Conservation (phyloP, 2,888 invertebrate genomes). For the Polia nebulosa region DNA sequence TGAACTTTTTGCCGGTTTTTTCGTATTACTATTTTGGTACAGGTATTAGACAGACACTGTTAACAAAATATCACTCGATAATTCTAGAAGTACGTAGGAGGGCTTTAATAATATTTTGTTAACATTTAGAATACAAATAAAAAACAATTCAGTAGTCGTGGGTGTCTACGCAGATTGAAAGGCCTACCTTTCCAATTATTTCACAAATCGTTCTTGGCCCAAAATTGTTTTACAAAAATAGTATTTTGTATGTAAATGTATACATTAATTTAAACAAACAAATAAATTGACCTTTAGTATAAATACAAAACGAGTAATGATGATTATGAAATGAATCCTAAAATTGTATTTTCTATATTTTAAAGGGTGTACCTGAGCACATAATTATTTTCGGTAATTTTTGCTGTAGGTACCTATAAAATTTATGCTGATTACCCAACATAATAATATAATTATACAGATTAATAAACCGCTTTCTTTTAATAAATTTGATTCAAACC, state of each 20-base stretch:
- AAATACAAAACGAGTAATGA: too few relatives aligned
- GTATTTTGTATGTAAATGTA: too few relatives aligned
- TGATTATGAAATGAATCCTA: too few relatives aligned
- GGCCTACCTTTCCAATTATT: constrained; percentile 3
- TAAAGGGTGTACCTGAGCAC: too few relatives aligned
- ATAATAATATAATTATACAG: too few relatives aligned
- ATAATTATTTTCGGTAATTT: constrained; percentile 1
- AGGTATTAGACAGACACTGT: not conserved
- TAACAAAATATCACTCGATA: not conserved
- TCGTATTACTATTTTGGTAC: not conserved
- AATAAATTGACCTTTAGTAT: too few relatives aligned
- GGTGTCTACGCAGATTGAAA: constrained; percentile 4
- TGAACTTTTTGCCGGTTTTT: too few relatives aligned
- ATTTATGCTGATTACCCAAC: too few relatives aligned
- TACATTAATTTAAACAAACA: too few relatives aligned
- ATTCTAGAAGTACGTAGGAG: not conserved
- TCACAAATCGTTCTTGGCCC: not conserved
- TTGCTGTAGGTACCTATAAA: too few relatives aligned
- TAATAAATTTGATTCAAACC: not conserved
- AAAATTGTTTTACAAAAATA: constrained; percentile 10
- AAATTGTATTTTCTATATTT: too few relatives aligned
- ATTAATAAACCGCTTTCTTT: constrained; percentile 1
- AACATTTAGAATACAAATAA: constrained; percentile 19
- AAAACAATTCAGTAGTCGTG: constrained; percentile 9
- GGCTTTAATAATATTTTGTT: constrained; percentile 1